Evolutionary conservation across 2,113 vertebrate species (phyloP), one percentile per base, ranked within the genome.

Genomic region (Anhinga anhinga): DNA sequence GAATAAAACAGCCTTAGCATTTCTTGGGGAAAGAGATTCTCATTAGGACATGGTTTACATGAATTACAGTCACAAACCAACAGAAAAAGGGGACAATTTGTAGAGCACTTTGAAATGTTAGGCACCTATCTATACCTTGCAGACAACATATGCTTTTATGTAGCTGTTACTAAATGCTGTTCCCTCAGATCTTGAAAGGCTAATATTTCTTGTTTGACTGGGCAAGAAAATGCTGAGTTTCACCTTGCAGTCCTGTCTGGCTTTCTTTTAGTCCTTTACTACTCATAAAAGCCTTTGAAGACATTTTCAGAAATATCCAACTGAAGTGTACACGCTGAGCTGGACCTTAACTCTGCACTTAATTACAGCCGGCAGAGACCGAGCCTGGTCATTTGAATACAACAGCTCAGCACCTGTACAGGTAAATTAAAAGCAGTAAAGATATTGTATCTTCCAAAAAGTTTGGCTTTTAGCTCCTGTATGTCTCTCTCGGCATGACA

Each of bases 191-290:
- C 58, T 83, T 78, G n/a, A 93, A 88, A 93, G 59, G 66, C 21
- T 77, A 93, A 93, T 82, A 88, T 14, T 86, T 93, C 69, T 89
- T 82, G 79, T 95, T 11, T 93, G 89, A 89, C 77, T 71, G 38
- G 45, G 58, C 62, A 93, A 74, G 73, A 92, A 95, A 93, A 86
- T 44, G 90, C 88, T 74, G 82, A 88, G 42, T 88, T 95, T 92
- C 74, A 92, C 32, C 50, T 77, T 8, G 2, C 50, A 90, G 74
- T 70, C 55, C 62, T 58, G 92, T 47, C 90, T 88, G 67, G 20
- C 34, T 90, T 82, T 80, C 56, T 72, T 96, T 90, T 50, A 90
- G 45, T 66, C 59, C 45, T 91, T 81, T 62, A 30, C 42, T 52
- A 30, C 58, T 86, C 82, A 45, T 85, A 91, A 93, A 95, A 95